Evolutionary conservation across 2,888 invertebrate genomes (phyloP).

Genomic region (Apamea sordens): DNA sequence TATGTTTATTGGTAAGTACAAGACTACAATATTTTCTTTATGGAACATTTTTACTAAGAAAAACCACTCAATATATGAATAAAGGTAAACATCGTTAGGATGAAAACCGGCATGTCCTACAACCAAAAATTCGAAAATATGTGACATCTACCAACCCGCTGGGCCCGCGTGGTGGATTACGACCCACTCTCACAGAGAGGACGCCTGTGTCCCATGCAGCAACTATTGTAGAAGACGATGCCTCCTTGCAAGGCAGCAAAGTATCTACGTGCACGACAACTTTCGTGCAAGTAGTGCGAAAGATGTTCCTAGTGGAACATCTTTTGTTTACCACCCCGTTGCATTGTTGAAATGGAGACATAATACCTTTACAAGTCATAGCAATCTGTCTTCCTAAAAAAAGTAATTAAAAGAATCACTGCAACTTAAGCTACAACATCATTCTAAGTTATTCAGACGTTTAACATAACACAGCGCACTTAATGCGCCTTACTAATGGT

Average conservation of each 20-base stretch:
- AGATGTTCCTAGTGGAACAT: not conserved
- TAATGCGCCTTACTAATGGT: slow-evolving; percentile 64
- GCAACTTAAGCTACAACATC: slow-evolving; percentile 42
- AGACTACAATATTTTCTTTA: not conserved
- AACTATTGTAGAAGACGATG: not conserved
- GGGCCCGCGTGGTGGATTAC: no score
- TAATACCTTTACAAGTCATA: slow-evolving; percentile 3
- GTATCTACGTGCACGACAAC: not conserved
- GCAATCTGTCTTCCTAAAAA: not conserved
- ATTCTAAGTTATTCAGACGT: slow-evolving; percentile 60
- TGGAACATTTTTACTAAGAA: not conserved
- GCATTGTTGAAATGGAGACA: not conserved
- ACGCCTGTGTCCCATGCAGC: no score
- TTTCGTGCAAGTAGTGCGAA: not conserved
- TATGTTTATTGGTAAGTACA: slow-evolving; percentile 20
- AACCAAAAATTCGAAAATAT: not conserved
- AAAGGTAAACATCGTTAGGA: not conserved
- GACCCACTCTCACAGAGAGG: no score
- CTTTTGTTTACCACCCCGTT: not conserved
- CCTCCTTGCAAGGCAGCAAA: not conserved
- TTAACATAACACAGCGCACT: slow-evolving; percentile 63
- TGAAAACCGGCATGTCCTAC: not conserved
- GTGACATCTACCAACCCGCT: not conserved
- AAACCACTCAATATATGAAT: not conserved
- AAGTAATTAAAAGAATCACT: slow-evolving; percentile 54